Percentiles rank a stretch among this genome's conserved stretches.
phyloP scores from a whole-genome alignment of 2,888 invertebrate genomes.

The Lithosia quadra region DNA sequence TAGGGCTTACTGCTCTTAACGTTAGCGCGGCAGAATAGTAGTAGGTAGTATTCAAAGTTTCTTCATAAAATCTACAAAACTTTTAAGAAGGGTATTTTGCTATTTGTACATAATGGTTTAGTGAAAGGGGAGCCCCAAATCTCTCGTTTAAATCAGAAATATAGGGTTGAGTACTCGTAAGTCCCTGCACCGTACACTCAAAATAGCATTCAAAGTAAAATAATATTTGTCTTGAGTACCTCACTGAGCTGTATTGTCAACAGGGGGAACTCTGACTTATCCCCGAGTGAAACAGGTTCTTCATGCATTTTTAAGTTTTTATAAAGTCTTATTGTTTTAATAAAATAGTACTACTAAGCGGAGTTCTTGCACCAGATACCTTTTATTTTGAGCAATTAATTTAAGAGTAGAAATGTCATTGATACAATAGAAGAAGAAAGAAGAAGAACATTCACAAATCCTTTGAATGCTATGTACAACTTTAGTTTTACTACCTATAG shows the following conservation, averaged over 20 bases:
- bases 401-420: too few species aligned
- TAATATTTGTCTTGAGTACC: background rate
- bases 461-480: too few species aligned
- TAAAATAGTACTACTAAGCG: background rate
- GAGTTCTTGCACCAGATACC: too few species aligned
- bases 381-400: too few species aligned
- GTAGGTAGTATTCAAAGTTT: background rate
- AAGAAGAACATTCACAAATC: too few species aligned
- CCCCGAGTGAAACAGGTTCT: background rate
- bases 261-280: background rate
- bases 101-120: background rate
- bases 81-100: background rate
- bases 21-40: too few species aligned
- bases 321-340: background rate
- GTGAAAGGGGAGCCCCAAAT: background rate
- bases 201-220: background rate
- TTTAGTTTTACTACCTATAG: too few species aligned
- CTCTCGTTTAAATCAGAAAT: background rate
- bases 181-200: background rate
- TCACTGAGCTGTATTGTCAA: conserved; percentile 1
- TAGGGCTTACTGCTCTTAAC: too few species aligned
- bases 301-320: background rate
- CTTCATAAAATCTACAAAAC: background rate
- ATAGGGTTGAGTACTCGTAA: background rate
- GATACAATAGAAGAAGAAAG: too few species aligned